These are phyloP conservation scores for Camponotus fellah DNA, from an alignment of 2,888 invertebrate species.

Conservation along the genomic window DNA sequence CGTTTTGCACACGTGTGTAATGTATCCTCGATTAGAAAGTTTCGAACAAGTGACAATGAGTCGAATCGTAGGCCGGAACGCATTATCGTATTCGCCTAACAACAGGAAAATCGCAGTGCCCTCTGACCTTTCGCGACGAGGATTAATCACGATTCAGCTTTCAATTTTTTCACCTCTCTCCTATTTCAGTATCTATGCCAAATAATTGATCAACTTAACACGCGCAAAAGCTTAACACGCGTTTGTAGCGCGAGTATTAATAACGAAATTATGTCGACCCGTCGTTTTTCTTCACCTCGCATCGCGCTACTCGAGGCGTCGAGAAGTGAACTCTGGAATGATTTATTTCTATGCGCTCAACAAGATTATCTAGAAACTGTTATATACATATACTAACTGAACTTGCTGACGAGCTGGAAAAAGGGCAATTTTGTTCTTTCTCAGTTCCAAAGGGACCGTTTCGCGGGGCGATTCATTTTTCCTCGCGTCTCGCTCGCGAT, in stretches of 20 bases:
- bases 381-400: neutral
- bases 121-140: constrained; percentile 54
- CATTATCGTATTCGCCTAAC: neutral
- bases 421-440: neutral
- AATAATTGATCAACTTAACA: neutral
- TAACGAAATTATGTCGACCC: neutral
- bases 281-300: neutral
- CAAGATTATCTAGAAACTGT: constrained; percentile 1
- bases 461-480: neutral
- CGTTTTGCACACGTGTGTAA: neutral
- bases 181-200: neutral
- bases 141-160: constrained; percentile 8
- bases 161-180: neutral
- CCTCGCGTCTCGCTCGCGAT: constrained; percentile 8
- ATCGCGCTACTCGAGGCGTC: neutral
- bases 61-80: constrained; percentile 10
- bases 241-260: neutral
- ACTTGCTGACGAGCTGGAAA: neutral
- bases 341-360: neutral
- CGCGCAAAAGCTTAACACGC: neutral
- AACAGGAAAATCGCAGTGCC: neutral
- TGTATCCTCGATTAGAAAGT: neutral
- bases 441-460: neutral
- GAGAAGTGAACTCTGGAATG: neutral
- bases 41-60: neutral